Evolutionary conservation across 1,140 invertebrate genomes (phyloP), one percentile per base, ranked within the genome.

Genomic region (Dendroctonus ponderosae): DNA sequence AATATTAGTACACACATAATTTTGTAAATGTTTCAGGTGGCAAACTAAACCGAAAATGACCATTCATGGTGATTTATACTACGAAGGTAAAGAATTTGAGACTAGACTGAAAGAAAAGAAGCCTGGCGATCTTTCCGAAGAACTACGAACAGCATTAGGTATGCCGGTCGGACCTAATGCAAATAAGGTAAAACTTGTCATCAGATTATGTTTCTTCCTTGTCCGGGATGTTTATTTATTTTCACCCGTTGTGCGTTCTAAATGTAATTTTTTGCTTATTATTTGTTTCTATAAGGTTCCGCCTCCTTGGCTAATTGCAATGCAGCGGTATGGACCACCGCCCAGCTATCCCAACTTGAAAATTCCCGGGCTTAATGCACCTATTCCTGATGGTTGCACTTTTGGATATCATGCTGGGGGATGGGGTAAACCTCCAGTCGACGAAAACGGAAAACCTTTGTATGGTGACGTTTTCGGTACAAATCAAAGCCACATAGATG

Each of bases 21-120:
- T 26, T 26, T 26, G 1, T 26, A 26, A 26, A 26, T 26, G 26
- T 72, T 75, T 53, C 70, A 91, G 89, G 77, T 99, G 95, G 94
- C 98, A 99, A 79, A 98, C 95, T 0, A 99, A 99, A 80, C 97
- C 98, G 0, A 89, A 91, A 70, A 96, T 99, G 93, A 98, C 96
- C 0, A 97, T 97, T 74, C 97, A 98, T 79, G 98, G 97, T 11
- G 98, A 99, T 82, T 81, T 99, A 0, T 99, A 99, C 80, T 99
- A 99, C 80, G 98, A 99, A 81, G 98, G 98, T n/a, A 99, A 99
- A 80, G 98, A 99, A 80, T 98, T 98, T 82, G 98, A 99, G 80
- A 99, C 97, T 0, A 85, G 96, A 46, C 82, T 99, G 43, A 94
- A 96, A 72, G 97, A 99, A 76, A 99, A 99, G 80, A 99, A 99